Base-by-base conservation (phyloP, 2,113 vertebrate genomes). In the Bucco capensis region DNA sequence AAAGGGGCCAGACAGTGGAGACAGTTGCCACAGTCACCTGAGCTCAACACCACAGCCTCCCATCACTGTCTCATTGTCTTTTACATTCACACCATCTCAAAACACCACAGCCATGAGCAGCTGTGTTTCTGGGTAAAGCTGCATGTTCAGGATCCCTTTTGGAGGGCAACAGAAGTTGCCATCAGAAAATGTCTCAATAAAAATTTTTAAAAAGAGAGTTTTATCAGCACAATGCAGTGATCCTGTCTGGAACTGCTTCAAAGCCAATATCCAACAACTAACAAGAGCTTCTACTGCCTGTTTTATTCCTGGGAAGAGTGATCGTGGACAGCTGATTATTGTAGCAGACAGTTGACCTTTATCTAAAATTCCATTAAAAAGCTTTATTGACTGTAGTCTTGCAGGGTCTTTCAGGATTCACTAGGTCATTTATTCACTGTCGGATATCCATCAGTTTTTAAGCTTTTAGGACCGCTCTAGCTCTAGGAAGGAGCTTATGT, bases 291-390 rank as follows among this genome's bases (percentile, higher is more conserved):
- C 76, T 53, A 2, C 62, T 79, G 66, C 75, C 54, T 31, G 67
- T 8, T 81, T 81, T 71, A 53, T 37, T 70, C 67, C 58, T 47
- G 44, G 3, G 51, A 84, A 51, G 88, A 90, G 40, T 14, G 69
- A 86, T 86, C n/a, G 4, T 3, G 9, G 76, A 25, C 8, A 3
- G 89, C 86, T 90, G 85, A 91, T 92, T 49, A 89, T 46, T 94
- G 90, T 69, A 88, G 92, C 90, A 82, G 83, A 83, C 24, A 62
- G 77, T 35, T 95, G 93, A 93, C 88, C 93, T 96, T 96, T 92
- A 95, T 84, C 90, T 94, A 85, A 95, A 96, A 96, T 95, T 89
- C 92, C 88, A 95, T 92, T 93, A 51, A 85, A 92, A 86, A 88
- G 77, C 83, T 93, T 96, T 93, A 93, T 93, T 94, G 94, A 92